These are phyloP conservation scores for Lypha dubia DNA, from an alignment of 2,888 invertebrate genomes.

Conservation along the genomic window DNA sequence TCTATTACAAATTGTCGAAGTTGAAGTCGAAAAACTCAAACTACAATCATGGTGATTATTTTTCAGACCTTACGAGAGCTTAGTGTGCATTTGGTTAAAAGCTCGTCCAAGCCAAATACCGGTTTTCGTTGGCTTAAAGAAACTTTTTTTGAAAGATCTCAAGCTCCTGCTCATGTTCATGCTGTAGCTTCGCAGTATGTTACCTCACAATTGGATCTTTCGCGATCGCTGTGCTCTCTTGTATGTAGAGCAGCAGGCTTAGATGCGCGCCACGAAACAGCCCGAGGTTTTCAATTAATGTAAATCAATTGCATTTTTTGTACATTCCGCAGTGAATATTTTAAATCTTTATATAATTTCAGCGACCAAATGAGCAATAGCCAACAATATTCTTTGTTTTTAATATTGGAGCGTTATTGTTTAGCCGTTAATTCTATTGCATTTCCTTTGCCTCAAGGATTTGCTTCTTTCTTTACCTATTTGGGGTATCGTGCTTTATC, in stretches of 20 bases:
- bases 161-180: constrained; percentile 89
- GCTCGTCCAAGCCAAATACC: constrained; percentile 84
- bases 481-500: constrained; percentile 91
- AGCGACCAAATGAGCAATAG: constrained; percentile 90
- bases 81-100: constrained; percentile 91
- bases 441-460: constrained; percentile 93
- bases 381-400: constrained; percentile 89
- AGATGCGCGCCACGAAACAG: constrained; percentile 87
- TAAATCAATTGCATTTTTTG: constrained; percentile 81
- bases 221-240: constrained; percentile 90
- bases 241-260: constrained; percentile 88
- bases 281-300: constrained; percentile 92
- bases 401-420: constrained; percentile 91
- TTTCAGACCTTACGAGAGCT: constrained; percentile 91
- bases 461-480: constrained; percentile 94
- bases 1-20: too few relatives aligned
- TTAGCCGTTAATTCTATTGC: constrained; percentile 91
- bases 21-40: too few relatives aligned
- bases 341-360: neutral
- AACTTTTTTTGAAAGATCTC: constrained; percentile 84
- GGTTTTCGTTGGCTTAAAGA: constrained; percentile 83
- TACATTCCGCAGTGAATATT: neutral
- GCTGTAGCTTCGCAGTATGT: constrained; percentile 92
- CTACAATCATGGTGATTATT: too few relatives aligned
- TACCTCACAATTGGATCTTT: constrained; percentile 91